A percentile compares a stretch with the other conserved stretches of the same genome.
Evolutionary conservation across 2,888 invertebrate genomes (phyloP).

Genomic region (Pegoplata infirma): DNA sequence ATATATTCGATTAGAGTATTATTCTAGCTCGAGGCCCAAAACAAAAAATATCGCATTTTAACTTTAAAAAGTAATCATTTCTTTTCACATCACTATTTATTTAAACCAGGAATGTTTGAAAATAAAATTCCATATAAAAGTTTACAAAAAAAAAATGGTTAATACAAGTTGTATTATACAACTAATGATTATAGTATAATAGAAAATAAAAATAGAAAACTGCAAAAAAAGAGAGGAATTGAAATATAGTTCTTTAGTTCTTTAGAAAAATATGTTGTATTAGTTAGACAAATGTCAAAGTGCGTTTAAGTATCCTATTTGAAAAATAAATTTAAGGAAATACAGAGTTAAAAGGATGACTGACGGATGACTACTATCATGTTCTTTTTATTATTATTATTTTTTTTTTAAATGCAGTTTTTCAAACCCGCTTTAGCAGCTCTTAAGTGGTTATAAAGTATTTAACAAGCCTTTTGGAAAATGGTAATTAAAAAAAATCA

Average conservation of each 20-base stretch:
- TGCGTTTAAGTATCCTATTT: constrained; percentile 43
- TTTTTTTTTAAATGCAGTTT: neutral
- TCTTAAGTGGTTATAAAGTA: neutral
- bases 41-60: no score
- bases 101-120: neutral
- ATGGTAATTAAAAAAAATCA: constrained; percentile 34
- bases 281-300: constrained; percentile 41
- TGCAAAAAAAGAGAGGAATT: neutral
- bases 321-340: constrained; percentile 1
- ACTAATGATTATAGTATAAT: constrained; percentile 13
- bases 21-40: no score
- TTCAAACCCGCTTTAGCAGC: neutral
- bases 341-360: constrained; percentile 26
- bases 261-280: neutral
- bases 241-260: constrained; percentile 28
- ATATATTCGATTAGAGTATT: no score
- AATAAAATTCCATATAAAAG: constrained; percentile 1
- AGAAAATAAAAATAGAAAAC: neutral
- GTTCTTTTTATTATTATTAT: no score
- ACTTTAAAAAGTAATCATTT: no score
- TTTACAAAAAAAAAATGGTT: no score
- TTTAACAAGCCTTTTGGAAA: constrained; percentile 24
- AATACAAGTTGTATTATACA: constrained; percentile 27
- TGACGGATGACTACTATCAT: constrained; percentile 21
- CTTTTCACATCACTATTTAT: no score